Evolutionary conservation across 2,888 invertebrate genomes (phyloP).

Genomic region (Drosophila seclusa): DNA sequence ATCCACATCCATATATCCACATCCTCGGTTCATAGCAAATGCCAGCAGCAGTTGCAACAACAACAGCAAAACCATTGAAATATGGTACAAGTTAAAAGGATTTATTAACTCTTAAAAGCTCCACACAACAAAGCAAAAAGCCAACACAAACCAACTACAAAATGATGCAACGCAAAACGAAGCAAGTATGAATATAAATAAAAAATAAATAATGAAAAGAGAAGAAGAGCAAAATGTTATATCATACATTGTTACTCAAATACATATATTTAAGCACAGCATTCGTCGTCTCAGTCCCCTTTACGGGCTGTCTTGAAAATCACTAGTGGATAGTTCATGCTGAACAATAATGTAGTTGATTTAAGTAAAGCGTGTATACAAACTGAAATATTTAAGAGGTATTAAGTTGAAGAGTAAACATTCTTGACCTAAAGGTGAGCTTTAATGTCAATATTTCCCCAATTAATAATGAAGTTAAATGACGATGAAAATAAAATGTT

Average conservation of each 20-base stretch:
- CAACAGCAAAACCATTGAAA: slow-evolving; percentile 64
- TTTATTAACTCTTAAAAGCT: slow-evolving; percentile 80
- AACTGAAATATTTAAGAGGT: not conserved
- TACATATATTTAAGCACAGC: not conserved
- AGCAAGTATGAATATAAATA: slow-evolving; percentile 28
- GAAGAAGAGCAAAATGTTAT: slow-evolving; percentile 18
- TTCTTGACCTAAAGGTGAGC: not conserved
- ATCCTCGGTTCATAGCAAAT: slow-evolving; percentile 53
- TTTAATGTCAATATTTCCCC: not conserved
- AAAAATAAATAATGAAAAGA: slow-evolving; percentile 17
- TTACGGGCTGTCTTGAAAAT: not conserved
- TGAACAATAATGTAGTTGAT: not conserved
- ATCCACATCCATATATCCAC: slow-evolving; percentile 51
- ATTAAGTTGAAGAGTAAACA: not conserved
- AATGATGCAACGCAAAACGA: slow-evolving; percentile 24
- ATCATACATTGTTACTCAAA: slow-evolving; percentile 35
- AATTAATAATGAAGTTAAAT: not conserved
- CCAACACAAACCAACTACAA: slow-evolving; percentile 42
- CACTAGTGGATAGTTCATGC: not conserved
- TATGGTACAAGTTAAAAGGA: slow-evolving; percentile 80
- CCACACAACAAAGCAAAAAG: slow-evolving; percentile 69
- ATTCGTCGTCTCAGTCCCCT: not conserved
- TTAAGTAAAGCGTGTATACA: not conserved
- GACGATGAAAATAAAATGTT: not conserved
- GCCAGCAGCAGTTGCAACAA: slow-evolving; percentile 39